These are phyloP conservation scores for Florisuga fusca DNA, from an alignment of 2,797 vertebrate species.

Conservation along the genomic window DNA sequence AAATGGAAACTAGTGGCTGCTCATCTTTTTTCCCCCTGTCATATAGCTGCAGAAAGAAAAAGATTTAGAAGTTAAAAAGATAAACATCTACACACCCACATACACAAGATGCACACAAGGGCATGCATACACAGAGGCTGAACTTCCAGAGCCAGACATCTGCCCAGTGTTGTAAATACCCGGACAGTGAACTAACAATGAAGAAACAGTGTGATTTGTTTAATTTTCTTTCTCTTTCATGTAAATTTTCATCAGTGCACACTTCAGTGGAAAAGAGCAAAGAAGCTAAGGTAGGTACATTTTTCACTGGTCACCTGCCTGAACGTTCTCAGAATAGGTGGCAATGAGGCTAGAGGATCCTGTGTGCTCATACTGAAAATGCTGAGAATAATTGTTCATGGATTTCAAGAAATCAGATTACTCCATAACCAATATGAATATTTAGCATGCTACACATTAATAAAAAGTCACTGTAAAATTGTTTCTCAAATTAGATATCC, in stretches of 20 bases:
- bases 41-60: not conserved
- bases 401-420: constrained; percentile 49
- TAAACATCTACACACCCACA: fast-evolving
- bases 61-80: not conserved
- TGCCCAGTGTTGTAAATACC: not conserved
- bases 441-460: not conserved
- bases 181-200: not conserved
- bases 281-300: not conserved
- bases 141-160: fast-evolving
- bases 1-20: not conserved
- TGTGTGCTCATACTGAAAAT: not conserved
- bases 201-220: not conserved
- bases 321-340: not conserved
- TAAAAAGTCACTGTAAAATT: constrained; percentile 24
- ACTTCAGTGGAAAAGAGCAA: not conserved
- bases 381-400: not conserved
- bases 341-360: not conserved
- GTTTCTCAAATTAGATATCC: constrained; percentile 27
- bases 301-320: not conserved
- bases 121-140: fast-evolving
- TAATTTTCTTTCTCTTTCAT: not conserved
- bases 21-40: fast-evolving
- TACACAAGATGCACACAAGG: not conserved
- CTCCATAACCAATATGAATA: not conserved
- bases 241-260: not conserved